Base-by-base conservation (phyloP, 2,888 invertebrate genomes). In the Pharmacophagus antenor region DNA sequence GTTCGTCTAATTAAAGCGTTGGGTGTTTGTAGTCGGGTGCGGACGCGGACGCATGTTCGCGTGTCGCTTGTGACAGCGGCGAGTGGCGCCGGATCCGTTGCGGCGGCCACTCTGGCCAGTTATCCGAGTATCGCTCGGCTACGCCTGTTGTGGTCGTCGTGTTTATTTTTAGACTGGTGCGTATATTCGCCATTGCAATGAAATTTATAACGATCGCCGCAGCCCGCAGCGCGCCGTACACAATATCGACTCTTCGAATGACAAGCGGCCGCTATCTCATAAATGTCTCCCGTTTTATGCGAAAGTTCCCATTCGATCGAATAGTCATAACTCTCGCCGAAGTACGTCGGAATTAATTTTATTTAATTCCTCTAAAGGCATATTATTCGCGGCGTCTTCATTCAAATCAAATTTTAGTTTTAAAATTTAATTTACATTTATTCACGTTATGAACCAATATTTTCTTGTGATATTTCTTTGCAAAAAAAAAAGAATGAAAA, bases 111-210 rank as follows among this genome's bases (percentile, higher is more conserved):
- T 76, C 76, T 76, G 79, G 65, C 76, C 79, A 77, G 82, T 84
- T 84, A 85, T 86, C 87, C 81, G 79, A 76, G 80, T 78, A 84
- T 84, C 82, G 84, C 77, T 80, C 80, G 81, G 79, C 76, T 85
- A 82, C 82, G 79, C 80, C 74, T 80, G 82, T 78, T 82, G 80
- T 82, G 77, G 73, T 76, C 73, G 77, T 81, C 82, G 76, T 80
- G 82, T 85, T 84, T 88, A 88, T 88, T 87, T 88, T 88, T 86
- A 85, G 84, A 79, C 77, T 80, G 80, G 82, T 76, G 76, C 82
- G 77, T 82, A 83, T 80, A 84, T 84, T 85, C 82, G 82, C 82
- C 81, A 80, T 82, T 82, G 80, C 83, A 74, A 82, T 86, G 82
- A 86, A 87, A 86, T 86, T 85, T 85, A 84, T 84, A 54, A 27